Evolutionary conservation across 2,113 vertebrate genomes (phyloP).

Genomic region (Ailurus styani): DNA sequence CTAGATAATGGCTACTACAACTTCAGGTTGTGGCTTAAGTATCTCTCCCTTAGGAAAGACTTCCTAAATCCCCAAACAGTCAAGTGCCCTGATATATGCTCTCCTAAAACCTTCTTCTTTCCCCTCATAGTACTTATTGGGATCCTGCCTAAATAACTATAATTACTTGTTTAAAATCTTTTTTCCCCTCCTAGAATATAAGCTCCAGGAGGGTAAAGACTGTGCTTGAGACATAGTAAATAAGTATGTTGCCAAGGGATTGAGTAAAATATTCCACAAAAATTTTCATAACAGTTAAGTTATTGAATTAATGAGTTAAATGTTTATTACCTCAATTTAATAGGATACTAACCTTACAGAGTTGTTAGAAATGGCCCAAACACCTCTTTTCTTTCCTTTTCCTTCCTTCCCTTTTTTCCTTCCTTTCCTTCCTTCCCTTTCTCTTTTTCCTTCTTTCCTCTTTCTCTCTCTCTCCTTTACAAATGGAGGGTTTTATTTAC

Average conservation of each 20-base stretch:
- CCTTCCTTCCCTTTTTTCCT: too few species aligned
- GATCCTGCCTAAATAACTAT: not conserved
- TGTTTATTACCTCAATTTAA: not conserved
- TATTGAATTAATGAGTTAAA: not conserved
- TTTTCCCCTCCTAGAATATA: not conserved
- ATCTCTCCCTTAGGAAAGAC: not conserved
- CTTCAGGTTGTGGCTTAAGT: not conserved
- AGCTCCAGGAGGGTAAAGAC: not conserved
- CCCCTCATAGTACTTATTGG: not conserved
- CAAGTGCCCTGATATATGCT: not conserved
- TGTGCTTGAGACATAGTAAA: not conserved
- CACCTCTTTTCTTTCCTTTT: not conserved
- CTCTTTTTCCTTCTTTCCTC: too few species aligned
- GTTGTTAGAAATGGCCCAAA: not conserved
- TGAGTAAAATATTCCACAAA: not conserved
- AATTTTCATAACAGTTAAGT: not conserved
- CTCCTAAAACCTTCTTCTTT: not conserved
- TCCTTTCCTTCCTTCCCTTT: not conserved
- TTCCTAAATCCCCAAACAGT: not conserved
- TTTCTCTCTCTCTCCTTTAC: not conserved
- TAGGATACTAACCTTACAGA: not conserved
- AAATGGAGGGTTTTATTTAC: constrained; percentile 29
- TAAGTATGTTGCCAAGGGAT: not conserved
- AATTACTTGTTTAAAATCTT: constrained; percentile 24
- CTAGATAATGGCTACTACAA: not conserved